Evolutionary conservation across 2,888 invertebrate species (phyloP), one percentile per base, ranked within the genome.

Genomic region (Ichneumon xanthorius): DNA sequence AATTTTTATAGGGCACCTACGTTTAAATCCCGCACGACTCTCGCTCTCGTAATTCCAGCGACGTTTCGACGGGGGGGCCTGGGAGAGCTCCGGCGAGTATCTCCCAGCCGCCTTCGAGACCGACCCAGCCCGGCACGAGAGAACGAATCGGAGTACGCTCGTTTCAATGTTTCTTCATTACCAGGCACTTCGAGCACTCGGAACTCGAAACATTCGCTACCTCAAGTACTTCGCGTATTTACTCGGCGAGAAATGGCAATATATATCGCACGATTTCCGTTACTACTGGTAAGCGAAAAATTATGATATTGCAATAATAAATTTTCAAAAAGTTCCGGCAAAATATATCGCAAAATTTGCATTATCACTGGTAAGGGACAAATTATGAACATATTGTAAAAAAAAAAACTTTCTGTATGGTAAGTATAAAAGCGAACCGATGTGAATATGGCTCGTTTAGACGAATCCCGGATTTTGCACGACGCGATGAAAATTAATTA

Each of bases 1-100:
- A 79, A 79, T 79, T 79, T 79, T 79, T 79, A 79, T 79, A 79
- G 79, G 79, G 71, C 71, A 79, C 79, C 79, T 79, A 79, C 70
- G 79, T 79, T 79, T 79, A 79, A 79, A 79, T 79, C 79, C 79
- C 33, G 70, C 79, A 79, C 71, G 79, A 71, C 79, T 79, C 71
- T 79, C 48, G 71, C 50, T 61, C 61, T 61, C 33, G 14, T 61
- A 33, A 26, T 30, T 33, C 61, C 30, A 30, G 5, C 30, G 50
- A 53, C 79, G 50, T 19, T 71, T 79, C 48, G 70, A 79, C 71
- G 63, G 50, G 70, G 58, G 70, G 79, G 33, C 30, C 71, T 71
- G 50, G 71, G 79, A 79, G 79, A 61, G 30, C 63, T 71, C 63
- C 50, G 76, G n/a, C 53, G 76, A 77, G 75, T 53, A 22, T 61